These are phyloP conservation scores for Drosophila subsilvestris DNA, from an alignment of 2,888 invertebrate genomes.

Conservation along the genomic window DNA sequence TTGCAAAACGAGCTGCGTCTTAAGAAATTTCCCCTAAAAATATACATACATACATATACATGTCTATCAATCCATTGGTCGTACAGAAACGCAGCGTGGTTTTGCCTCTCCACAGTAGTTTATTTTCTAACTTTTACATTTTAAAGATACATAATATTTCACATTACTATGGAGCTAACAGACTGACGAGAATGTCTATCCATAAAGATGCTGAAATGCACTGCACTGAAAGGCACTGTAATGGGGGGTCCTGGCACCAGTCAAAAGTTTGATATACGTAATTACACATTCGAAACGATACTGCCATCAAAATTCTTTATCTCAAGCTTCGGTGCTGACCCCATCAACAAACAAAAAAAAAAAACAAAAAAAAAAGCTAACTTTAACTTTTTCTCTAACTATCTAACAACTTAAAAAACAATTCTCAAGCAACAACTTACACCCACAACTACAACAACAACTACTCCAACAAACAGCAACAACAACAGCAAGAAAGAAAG, in stretches of 20 bases:
- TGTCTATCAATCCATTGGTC: slow-evolving; percentile 10
- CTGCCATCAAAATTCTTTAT: slow-evolving; percentile 42
- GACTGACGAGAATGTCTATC: slow-evolving; percentile 31
- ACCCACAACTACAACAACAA: slow-evolving; percentile 67
- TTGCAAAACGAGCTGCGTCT: slow-evolving; percentile 36
- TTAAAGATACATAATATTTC: slow-evolving; percentile 38
- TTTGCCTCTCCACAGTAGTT: slow-evolving; percentile 39
- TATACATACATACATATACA: not conserved
- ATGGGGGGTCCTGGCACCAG: slow-evolving; percentile 12
- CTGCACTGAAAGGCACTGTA: slow-evolving; percentile 41
- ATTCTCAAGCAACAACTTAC: slow-evolving; percentile 68
- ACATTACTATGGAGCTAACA: slow-evolving; percentile 44
- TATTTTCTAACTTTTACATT: slow-evolving; percentile 41
- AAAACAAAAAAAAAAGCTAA: slow-evolving; percentile 52
- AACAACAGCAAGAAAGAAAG: slow-evolving; percentile 56
- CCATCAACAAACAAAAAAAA: slow-evolving; percentile 60
- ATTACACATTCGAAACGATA: slow-evolving; percentile 7
- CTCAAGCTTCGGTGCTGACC: slow-evolving; percentile 53
- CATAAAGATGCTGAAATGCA: slow-evolving; percentile 49
- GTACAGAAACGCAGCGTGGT: slow-evolving; percentile 19
- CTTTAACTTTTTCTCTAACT: slow-evolving; percentile 72
- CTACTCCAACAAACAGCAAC: slow-evolving; percentile 66
- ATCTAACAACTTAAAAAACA: slow-evolving; percentile 47
- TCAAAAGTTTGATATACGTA: slow-evolving; percentile 59
- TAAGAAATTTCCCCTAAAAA: slow-evolving; percentile 17